phyloP scores from a whole-genome alignment of 2,113 vertebrate species.

The Pedionomus torquatus region DNA sequence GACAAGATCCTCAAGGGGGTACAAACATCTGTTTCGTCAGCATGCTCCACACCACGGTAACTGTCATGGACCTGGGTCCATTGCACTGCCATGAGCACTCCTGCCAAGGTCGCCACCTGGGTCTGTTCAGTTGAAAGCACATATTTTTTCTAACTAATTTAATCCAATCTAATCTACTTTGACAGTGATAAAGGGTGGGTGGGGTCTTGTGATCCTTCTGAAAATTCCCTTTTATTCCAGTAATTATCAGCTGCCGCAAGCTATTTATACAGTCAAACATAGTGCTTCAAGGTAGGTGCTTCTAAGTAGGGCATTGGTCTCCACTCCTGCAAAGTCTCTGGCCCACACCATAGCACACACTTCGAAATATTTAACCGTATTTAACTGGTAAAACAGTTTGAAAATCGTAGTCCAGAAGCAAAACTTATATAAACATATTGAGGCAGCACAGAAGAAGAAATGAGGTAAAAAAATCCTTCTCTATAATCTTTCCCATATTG shows the following conservation, averaged over 20 bases:
- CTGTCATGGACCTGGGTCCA: background rate
- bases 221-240: constrained; percentile 18
- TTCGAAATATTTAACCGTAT: background rate
- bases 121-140: background rate
- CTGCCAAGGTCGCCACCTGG: background rate
- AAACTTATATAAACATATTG: background rate
- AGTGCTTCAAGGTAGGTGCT: background rate
- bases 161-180: background rate
- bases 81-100: background rate
- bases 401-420: background rate
- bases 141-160: background rate
- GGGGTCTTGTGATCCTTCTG: background rate
- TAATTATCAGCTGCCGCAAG: background rate
- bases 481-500: background rate
- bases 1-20: background rate
- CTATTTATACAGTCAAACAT: background rate
- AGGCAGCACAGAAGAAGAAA: background rate
- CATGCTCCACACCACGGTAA: background rate
- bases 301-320: background rate
- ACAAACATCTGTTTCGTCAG: background rate
- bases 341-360: background rate
- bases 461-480: background rate
- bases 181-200: background rate
- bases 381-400: background rate
- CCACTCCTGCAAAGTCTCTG: background rate